phyloP scores from a whole-genome alignment of 2,888 invertebrate genomes.

The Drosophila flavopinicola region DNA sequence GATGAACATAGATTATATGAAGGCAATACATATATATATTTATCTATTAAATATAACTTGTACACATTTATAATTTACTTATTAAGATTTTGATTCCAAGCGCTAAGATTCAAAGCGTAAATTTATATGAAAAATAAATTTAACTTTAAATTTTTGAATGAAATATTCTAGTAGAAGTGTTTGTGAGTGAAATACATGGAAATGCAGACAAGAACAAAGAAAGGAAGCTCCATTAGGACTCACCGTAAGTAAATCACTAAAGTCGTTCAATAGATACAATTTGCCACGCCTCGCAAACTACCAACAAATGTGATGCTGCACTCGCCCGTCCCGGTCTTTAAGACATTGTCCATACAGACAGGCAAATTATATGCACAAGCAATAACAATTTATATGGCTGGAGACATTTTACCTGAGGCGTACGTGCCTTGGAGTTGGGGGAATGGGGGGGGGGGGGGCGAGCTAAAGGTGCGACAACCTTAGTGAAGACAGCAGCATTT shows the following conservation, averaged over 20 bases:
- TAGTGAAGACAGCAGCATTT: slow-evolving; percentile 66
- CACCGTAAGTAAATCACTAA: slow-evolving; percentile 48
- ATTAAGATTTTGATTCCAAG: too few species aligned
- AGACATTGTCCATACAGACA: slow-evolving; percentile 40
- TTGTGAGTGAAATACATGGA: neutral
- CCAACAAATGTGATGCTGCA: slow-evolving; percentile 21
- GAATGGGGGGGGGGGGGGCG: neutral
- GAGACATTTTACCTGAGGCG: slow-evolving; percentile 45
- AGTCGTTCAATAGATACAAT: slow-evolving; percentile 27
- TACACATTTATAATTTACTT: too few species aligned
- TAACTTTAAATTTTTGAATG: too few species aligned
- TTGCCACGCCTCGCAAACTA: slow-evolving; percentile 43
- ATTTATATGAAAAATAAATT: too few species aligned
- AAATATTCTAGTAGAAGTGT: too few species aligned
- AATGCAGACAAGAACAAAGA: neutral
- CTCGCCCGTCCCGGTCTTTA: slow-evolving; percentile 27
- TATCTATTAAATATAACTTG: too few species aligned
- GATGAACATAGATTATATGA: neutral
- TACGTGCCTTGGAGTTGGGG: slow-evolving; percentile 34
- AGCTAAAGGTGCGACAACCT: slow-evolving; percentile 64
- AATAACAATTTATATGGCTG: slow-evolving; percentile 71
- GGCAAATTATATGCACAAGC: slow-evolving; percentile 54
- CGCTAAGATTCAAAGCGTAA: too few species aligned
- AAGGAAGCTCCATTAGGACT: slow-evolving; percentile 9
- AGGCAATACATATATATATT: too few species aligned